Evolutionary conservation across 1,140 invertebrate species (phyloP).

Genomic region (Cotesia glomerata): DNA sequence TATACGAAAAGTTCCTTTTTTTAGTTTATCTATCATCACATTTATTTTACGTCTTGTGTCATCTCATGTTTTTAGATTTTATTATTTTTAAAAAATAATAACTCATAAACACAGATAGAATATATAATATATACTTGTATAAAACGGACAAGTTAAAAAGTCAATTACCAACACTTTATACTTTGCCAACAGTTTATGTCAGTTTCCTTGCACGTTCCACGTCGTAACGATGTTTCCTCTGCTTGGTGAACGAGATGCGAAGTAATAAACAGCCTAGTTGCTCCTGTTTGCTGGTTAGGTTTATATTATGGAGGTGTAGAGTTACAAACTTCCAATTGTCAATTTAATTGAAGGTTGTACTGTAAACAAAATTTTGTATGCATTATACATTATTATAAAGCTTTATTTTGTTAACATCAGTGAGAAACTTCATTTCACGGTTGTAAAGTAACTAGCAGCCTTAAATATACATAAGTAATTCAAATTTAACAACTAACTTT

Average conservation of each 20-base stretch:
- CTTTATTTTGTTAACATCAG: not conserved
- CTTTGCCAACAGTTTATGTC: constrained; percentile 47
- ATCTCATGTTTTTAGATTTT: too few species aligned
- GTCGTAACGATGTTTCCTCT: constrained; percentile 33
- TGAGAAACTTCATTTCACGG: too few species aligned
- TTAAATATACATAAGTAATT: too few species aligned
- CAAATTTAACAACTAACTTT: too few species aligned
- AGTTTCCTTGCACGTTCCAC: constrained; percentile 36
- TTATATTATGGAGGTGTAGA: constrained; percentile 13
- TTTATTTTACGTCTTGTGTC: too few species aligned
- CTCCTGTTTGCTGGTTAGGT: too few species aligned
- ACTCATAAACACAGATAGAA: too few species aligned
- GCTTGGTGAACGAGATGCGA: constrained; percentile 23
- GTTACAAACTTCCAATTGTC: constrained; percentile 30
- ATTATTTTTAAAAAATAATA: too few species aligned
- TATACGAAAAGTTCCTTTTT: too few species aligned
- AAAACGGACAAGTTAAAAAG: constrained; percentile 4
- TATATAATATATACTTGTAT: not conserved
- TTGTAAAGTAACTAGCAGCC: too few species aligned
- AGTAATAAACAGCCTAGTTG: constrained; percentile 24
- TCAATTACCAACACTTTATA: constrained; percentile 43
- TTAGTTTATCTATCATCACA: too few species aligned
- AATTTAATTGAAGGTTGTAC: not conserved
- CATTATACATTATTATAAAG: constrained; percentile 10
- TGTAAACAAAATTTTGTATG: not conserved